These are phyloP conservation scores for Porphyrio hochstetteri DNA, from an alignment of 2,113 vertebrate species.

Conservation along the genomic window DNA sequence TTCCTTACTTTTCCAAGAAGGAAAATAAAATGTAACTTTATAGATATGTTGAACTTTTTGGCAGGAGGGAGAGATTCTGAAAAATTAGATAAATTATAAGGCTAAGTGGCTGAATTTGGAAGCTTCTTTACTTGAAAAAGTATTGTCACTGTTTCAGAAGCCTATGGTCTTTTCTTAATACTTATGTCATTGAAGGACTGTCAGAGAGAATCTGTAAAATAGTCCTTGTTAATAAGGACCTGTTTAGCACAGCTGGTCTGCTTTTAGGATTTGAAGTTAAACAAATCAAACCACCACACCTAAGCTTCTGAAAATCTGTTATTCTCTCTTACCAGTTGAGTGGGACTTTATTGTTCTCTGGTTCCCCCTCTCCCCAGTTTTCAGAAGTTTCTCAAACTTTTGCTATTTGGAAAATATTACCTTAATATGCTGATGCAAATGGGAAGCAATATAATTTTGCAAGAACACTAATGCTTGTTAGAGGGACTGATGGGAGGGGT, in stretches of 20 bases:
- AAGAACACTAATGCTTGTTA: not conserved
- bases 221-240: not conserved
- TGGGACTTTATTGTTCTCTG: not conserved
- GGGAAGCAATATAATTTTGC: not conserved
- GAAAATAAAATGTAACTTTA: not conserved
- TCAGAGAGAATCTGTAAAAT: not conserved
- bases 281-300: not conserved
- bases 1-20: not conserved
- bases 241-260: not conserved
- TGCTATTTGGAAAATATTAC: not conserved
- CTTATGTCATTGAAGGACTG: not conserved
- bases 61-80: not conserved
- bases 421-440: not conserved
- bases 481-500: not conserved
- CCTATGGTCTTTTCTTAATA: not conserved
- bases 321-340: not conserved
- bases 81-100: not conserved
- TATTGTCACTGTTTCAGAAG: not conserved
- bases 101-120: not conserved
- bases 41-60: not conserved
- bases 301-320: not conserved
- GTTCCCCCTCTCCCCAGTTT: not conserved
- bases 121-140: not conserved
- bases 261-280: not conserved
- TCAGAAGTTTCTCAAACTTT: not conserved